Evolutionary conservation across 2,888 invertebrate species (phyloP).

Genomic region (Pandemis cinnamomeana): DNA sequence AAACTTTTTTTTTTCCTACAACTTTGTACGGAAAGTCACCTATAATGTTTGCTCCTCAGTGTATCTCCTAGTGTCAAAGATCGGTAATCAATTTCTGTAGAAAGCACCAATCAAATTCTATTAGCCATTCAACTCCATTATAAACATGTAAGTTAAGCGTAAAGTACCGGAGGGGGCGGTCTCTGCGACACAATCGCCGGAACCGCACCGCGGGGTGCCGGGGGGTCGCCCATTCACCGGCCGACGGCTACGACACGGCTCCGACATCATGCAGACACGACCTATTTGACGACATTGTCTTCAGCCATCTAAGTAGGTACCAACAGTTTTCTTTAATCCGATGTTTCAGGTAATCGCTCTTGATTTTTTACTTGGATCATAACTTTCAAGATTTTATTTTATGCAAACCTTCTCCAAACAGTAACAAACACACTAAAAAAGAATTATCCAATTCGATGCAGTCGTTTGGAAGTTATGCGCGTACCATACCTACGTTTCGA

Average conservation of each 20-base stretch:
- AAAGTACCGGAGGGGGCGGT: slow-evolving; percentile 59
- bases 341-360: not conserved
- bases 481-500: too few relatives aligned
- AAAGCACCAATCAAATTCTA: slow-evolving; percentile 25
- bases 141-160: slow-evolving; percentile 36
- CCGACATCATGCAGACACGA: slow-evolving; percentile 45
- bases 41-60: too few relatives aligned
- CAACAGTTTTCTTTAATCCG: too few relatives aligned
- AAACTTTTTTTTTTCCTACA: too few relatives aligned
- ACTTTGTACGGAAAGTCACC: too few relatives aligned
- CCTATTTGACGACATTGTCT: slow-evolving; percentile 49
- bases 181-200: slow-evolving; percentile 71
- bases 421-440: too few relatives aligned
- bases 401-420: too few relatives aligned
- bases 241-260: slow-evolving; percentile 44
- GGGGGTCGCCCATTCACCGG: slow-evolving; percentile 45
- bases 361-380: not conserved
- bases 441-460: too few relatives aligned
- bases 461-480: too few relatives aligned
- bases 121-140: slow-evolving; percentile 32
- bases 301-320: not conserved
- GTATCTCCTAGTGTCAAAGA: not conserved
- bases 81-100: not conserved
- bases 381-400: too few relatives aligned
- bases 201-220: slow-evolving; percentile 70